Conservation (phyloP, 30 jellyfish, hydroid and myxozoan species). For the Aurelia sp. region DNA sequence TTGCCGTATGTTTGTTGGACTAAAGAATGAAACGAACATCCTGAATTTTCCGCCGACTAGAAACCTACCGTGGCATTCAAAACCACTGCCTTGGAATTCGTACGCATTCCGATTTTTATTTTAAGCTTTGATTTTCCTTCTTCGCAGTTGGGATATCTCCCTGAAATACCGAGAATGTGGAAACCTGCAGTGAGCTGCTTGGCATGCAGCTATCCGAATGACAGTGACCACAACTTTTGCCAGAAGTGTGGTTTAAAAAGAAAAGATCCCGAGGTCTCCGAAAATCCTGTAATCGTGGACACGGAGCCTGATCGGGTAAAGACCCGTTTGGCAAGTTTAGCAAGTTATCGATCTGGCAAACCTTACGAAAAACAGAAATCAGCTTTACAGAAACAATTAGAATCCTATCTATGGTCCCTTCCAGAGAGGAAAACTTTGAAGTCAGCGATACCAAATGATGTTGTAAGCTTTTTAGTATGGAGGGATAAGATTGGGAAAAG, state of each 20-base stretch:
- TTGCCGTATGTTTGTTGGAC: too few species aligned
- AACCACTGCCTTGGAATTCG: too few species aligned
- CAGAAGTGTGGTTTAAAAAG: background rate
- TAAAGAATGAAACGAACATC: background rate
- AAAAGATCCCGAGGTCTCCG: background rate
- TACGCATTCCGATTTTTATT: too few species aligned
- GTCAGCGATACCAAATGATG: background rate
- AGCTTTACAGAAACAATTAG: slow-evolving; percentile 6
- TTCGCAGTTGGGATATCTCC: too few species aligned
- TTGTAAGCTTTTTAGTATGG: slow-evolving; percentile 7
- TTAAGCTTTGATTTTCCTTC: too few species aligned
- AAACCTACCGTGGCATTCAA: too few species aligned
- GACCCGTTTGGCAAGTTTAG: background rate
- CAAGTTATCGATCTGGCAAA: background rate
- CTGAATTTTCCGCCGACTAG: background rate
- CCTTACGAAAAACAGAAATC: slow-evolving; percentile 10
- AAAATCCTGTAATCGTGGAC: background rate
- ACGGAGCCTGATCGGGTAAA: background rate
- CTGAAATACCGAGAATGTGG: background rate
- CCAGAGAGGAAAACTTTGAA: background rate
- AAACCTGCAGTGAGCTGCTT: slow-evolving; percentile 5
- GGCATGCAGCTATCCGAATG: background rate
- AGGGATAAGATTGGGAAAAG: slow-evolving; percentile 1
- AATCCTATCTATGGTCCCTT: background rate
- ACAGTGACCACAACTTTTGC: background rate